Conservation (phyloP, 35 echinoderm and acorn worm genomes). For the Eucidaris tribuloides region DNA sequence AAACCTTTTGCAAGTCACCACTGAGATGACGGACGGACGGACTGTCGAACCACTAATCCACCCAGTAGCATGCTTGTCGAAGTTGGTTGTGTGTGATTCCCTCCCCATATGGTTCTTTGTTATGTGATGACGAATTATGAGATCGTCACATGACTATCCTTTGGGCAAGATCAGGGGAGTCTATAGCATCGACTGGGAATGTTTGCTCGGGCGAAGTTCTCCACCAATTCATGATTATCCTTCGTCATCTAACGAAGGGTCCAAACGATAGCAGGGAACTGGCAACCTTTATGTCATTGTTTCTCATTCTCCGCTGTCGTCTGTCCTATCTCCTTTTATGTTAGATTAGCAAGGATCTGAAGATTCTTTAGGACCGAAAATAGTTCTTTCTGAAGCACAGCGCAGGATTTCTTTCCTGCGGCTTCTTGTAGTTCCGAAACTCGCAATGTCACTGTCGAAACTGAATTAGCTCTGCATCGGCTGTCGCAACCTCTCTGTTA, state of each 20-base stretch:
- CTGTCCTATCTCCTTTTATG: no score
- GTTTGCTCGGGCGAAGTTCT: conserved; percentile 28
- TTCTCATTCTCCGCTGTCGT: no score
- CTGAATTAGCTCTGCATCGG: neutral
- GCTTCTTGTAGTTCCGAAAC: no score
- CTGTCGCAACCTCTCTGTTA: no score
- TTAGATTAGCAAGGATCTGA: neutral
- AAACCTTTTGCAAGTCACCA: conserved; percentile 35
- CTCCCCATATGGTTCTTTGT: conserved; percentile 53
- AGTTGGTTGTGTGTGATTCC: conserved; percentile 64
- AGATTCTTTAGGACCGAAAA: neutral
- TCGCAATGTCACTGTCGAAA: neutral
- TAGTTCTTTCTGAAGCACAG: no score
- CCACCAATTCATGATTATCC: conserved; percentile 71
- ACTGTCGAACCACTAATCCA: conserved; percentile 56
- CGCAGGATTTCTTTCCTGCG: neutral
- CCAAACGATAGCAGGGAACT: conserved; percentile 47
- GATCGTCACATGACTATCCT: conserved; percentile 57
- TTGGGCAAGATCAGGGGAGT: conserved; percentile 52
- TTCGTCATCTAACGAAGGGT: conserved; percentile 65
- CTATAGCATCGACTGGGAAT: conserved; percentile 23
- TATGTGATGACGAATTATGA: conserved; percentile 68
- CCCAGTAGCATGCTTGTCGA: conserved; percentile 63
- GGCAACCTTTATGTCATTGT: neutral
- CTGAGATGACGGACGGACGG: conserved; percentile 33